These are phyloP conservation scores for Lates calcarifer DNA, from an alignment of 2,113 vertebrate genomes.

Conservation along the genomic window DNA sequence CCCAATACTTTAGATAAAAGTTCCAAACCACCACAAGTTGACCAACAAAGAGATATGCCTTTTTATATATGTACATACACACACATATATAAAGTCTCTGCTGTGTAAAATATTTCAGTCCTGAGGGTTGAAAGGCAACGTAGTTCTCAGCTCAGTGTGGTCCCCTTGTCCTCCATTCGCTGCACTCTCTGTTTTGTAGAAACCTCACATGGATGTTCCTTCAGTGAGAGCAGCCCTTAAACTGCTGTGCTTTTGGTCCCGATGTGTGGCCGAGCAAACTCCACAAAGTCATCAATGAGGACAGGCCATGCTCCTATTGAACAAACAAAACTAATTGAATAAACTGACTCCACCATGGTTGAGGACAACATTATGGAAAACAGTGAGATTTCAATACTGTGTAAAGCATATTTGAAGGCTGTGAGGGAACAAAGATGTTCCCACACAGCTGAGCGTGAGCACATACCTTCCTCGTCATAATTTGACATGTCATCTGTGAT, in stretches of 20 bases:
- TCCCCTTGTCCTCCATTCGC: constrained; percentile 63
- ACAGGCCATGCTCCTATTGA: constrained; percentile 93
- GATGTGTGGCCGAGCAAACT: constrained; percentile 92
- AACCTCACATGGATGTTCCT: constrained; percentile 81
- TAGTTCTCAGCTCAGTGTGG: constrained; percentile 78
- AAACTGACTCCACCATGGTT: not conserved
- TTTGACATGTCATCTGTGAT: constrained; percentile 98
- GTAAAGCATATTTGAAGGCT: not conserved
- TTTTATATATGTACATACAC: constrained; percentile 65
- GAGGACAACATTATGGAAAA: not conserved
- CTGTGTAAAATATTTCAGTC: constrained; percentile 85
- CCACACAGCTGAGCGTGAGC: not conserved
- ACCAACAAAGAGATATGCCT: constrained; percentile 80
- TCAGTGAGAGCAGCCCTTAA: constrained; percentile 83
- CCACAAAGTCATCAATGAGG: constrained; percentile 95
- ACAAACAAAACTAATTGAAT: not conserved
- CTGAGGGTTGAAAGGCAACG: constrained; percentile 85
- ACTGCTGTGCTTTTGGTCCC: constrained; percentile 87
- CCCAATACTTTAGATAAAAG: constrained; percentile 76
- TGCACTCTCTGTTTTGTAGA: constrained; percentile 36
- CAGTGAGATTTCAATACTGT: not conserved
- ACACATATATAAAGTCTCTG: constrained; percentile 81
- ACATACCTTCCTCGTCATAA: constrained; percentile 95
- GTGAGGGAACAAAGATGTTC: not conserved
- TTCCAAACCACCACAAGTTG: constrained; percentile 79